Conservation (phyloP, 2,888 invertebrate genomes). For the Drosophila rubida region DNA sequence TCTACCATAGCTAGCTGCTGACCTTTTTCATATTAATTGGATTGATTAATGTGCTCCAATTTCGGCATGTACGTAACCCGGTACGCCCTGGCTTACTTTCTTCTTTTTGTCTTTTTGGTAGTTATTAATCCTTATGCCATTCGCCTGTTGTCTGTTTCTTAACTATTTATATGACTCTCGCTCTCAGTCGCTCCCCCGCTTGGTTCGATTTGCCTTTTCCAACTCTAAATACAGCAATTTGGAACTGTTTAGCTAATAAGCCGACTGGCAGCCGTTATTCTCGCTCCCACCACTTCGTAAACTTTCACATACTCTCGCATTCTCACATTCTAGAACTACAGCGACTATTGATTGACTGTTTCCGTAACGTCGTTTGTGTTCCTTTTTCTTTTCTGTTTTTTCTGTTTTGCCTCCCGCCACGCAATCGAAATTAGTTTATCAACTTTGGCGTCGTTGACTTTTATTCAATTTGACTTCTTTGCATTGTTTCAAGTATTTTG, state of each 20-base stretch:
- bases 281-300: not conserved
- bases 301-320: not conserved
- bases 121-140: slow-evolving; percentile 50
- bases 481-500: slow-evolving; percentile 19
- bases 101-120: not conserved
- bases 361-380: slow-evolving; percentile 8
- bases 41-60: slow-evolving; percentile 72
- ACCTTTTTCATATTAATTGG: slow-evolving; percentile 64
- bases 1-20: slow-evolving; percentile 1
- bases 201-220: not conserved
- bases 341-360: slow-evolving; percentile 23
- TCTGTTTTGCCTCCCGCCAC: not conserved
- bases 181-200: not conserved
- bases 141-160: slow-evolving; percentile 11
- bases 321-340: not conserved
- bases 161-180: slow-evolving; percentile 20
- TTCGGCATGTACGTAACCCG: slow-evolving; percentile 66
- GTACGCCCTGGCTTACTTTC: slow-evolving; percentile 23
- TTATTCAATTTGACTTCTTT: slow-evolving; percentile 2
- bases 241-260: slow-evolving; percentile 42
- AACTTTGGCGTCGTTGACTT: slow-evolving; percentile 13
- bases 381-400: not conserved
- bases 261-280: not conserved
- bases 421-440: slow-evolving; percentile 4
- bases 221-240: slow-evolving; percentile 29